Evolutionary conservation across 2,797 vertebrate species (phyloP), one percentile per base, ranked within the genome.

Genomic region (Hafferia zeledoni): DNA sequence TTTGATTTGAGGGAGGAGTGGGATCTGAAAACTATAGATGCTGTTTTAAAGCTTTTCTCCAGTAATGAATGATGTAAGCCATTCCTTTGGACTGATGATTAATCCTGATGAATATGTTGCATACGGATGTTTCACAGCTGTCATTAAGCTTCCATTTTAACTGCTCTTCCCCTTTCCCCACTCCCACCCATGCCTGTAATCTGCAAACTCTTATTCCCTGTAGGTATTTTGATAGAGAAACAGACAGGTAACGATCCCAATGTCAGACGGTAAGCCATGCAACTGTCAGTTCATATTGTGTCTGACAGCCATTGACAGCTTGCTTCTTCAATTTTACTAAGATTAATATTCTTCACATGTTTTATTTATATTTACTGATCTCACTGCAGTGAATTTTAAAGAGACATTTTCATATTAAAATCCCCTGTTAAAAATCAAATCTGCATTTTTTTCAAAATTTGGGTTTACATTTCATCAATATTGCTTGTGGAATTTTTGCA

Each of bases 271-370:
- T 78, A 83, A 96, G 93, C 91, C 87, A 88, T 93, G 91, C 89
- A 95, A 94, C 94, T 97, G 93, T 96, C 96, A 96, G 96, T 94
- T 96, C 95, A 70, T 49, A 92, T 96, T 84, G 83, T 82, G 83
- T 94, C 95, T 96, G 95, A 96, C 87, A 96, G 96, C 63, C 94
- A 95, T 95, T 96, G 95, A 96, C 96, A 95, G 95, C 91, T 87
- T 94, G 93, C 95, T 95, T 91, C 93, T 96, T 94, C 95, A 96
- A 90, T 94, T 96, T 94, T 94, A 88, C 93, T 87, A 86, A 95
- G 93, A 97, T 97, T 96, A 96, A 96, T 96, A 97, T 96, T 92
- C 85, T 86, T 95, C 85, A 55, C 93, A 83, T 80, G 86, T 89
- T 93, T 90, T 95, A 90, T 96, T 96, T 96, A 78, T 96, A 67